These are phyloP conservation scores for Dissostichus mawsoni DNA, from an alignment of 2,113 vertebrate genomes.

Conservation along the genomic window DNA sequence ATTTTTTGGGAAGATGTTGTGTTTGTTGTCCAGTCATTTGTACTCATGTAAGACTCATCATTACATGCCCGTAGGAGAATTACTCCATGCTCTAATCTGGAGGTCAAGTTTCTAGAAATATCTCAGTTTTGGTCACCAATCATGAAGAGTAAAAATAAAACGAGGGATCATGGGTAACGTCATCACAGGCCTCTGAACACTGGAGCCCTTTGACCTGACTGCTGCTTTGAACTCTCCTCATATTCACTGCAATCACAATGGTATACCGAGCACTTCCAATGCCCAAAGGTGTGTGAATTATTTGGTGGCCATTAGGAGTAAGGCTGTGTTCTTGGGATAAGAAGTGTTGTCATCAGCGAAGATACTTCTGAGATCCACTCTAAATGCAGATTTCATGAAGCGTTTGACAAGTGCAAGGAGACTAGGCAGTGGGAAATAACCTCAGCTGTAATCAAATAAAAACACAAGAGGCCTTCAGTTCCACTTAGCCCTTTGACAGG, in stretches of 20 bases:
- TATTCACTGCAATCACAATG: constrained; percentile 40
- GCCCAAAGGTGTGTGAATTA: constrained; percentile 64
- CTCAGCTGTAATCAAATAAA: constrained; percentile 70
- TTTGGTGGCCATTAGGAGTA: constrained; percentile 66
- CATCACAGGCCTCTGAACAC: constrained; percentile 16
- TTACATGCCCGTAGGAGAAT: constrained; percentile 38
- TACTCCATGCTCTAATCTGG: constrained; percentile 47
- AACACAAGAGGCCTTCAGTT: constrained; percentile 60
- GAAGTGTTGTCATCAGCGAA: constrained; percentile 44
- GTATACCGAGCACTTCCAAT: constrained; percentile 24
- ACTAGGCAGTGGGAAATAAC: constrained; percentile 63
- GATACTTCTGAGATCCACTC: constrained; percentile 60
- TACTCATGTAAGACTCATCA: constrained; percentile 40
- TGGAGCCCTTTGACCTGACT: constrained; percentile 33
- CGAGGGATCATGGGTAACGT: constrained; percentile 4
- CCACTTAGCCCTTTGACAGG: constrained; percentile 57
- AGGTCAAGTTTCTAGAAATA: constrained; percentile 58
- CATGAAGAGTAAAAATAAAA: constrained; percentile 50
- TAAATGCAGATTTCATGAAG: constrained; percentile 82
- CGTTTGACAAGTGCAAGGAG: constrained; percentile 53
- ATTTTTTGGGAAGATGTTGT: constrained; percentile 54
- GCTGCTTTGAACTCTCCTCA: constrained; percentile 49
- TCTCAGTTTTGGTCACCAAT: constrained; percentile 34
- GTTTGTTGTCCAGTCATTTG: constrained; percentile 55
- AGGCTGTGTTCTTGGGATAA: constrained; percentile 35